Evolutionary conservation across 2,888 invertebrate genomes (phyloP).

Genomic region (Synergus itoensis): DNA sequence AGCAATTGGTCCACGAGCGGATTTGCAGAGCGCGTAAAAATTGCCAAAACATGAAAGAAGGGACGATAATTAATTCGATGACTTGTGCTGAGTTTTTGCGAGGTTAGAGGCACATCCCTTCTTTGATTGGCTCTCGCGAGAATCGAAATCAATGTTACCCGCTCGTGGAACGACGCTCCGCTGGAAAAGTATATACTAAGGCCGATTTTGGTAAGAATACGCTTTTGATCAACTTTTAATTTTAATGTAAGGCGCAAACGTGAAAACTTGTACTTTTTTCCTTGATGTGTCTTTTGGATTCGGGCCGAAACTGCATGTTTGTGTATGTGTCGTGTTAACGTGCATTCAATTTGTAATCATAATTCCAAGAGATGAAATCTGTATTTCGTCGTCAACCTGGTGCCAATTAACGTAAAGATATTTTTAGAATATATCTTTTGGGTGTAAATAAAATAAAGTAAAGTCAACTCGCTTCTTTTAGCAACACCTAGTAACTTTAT

Average conservation of each 20-base stretch:
- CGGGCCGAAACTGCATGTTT: slow-evolving; percentile 75
- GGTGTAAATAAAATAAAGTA: neutral
- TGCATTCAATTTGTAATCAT: slow-evolving; percentile 42
- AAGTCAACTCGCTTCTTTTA: slow-evolving; percentile 7
- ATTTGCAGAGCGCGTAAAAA: slow-evolving; percentile 12
- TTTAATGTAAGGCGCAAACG: slow-evolving; percentile 77
- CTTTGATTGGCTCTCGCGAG: neutral
- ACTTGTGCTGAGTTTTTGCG: neutral
- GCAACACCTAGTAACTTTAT: slow-evolving; percentile 18
- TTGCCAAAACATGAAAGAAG: neutral
- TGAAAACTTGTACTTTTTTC: slow-evolving; percentile 77
- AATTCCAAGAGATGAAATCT: neutral
- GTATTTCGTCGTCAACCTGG: neutral
- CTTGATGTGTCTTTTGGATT: slow-evolving; percentile 77
- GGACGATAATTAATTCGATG: neutral
- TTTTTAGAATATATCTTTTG: slow-evolving; percentile 37
- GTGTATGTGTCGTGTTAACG: slow-evolving; percentile 59
- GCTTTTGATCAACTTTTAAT: slow-evolving; percentile 77
- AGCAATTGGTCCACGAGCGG: slow-evolving; percentile 11
- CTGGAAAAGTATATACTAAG: slow-evolving; percentile 76
- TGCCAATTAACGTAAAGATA: slow-evolving; percentile 26
- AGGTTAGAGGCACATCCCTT: neutral
- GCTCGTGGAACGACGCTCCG: slow-evolving; percentile 62
- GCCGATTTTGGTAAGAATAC: slow-evolving; percentile 77
- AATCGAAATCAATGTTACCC: slow-evolving; percentile 44